Base-by-base conservation (phyloP, 2,113 vertebrate genomes). In the Copsychus sechellarum region DNA sequence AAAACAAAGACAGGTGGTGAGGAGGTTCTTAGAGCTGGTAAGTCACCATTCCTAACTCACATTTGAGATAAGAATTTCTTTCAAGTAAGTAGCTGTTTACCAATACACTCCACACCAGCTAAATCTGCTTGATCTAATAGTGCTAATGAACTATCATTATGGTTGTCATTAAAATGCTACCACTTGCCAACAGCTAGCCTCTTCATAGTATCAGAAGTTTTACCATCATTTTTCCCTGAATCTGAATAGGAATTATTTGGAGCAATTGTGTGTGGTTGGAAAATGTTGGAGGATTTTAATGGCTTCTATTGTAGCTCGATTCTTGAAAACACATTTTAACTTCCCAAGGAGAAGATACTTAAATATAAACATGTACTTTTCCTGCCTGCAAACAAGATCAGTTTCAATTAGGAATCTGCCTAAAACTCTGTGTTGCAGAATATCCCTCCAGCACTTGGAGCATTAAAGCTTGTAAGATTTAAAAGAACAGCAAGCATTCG, bases 1-100 rank as follows among this genome's bases (percentile, higher is more conserved):
- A 54, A 99, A 99, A 90, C 98, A 99, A 96, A 98, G 99, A 71
- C 99, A 99, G 97, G 99, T 99, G 69, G 98, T 99, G 77, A 98
- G 99, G 42, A 98, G 98, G 96, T 99, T 99, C 97, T 98, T 98
- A 2, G 99, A 99, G 94, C 98, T 99, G 93, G 99, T 99, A 98
- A 99, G 99, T 97, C 34, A 74, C 40, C 19, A 17, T 86, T 91
- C 45, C 54, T 92, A 26, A 48, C 31, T 67, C 47, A 22, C 33
- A 40, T 42, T 73, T 67, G 66, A 89, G 33, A 28, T 62, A 51
- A 51, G n/a, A 54, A 56, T 90, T 90, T 79, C 17, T 86, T 90
- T 91, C 57, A 82, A 78, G 19, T 73, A 50, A 58, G 33, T 29
- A 60, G 25, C 34, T 62, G 34, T 34, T 93, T 67, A 81, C 64